phyloP scores from a whole-genome alignment of 2,113 vertebrate genomes.

The Eubucco bourcierii region DNA sequence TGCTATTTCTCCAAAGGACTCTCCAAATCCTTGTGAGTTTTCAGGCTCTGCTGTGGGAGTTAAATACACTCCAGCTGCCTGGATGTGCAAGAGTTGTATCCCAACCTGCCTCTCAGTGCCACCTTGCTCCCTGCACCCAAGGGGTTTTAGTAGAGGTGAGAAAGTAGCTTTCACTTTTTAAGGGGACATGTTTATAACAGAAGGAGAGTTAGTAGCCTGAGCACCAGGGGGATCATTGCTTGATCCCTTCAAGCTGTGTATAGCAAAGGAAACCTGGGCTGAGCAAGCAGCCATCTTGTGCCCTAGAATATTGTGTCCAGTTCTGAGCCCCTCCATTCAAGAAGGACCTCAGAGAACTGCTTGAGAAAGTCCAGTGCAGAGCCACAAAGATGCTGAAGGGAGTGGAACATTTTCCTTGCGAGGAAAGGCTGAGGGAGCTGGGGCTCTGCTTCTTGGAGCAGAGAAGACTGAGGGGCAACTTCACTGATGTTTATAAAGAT shows the following conservation, averaged over 20 bases:
- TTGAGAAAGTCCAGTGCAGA: too few relatives aligned
- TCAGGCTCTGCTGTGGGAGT: rapidly evolving
- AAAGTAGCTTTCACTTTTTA: not conserved
- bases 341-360: too few relatives aligned
- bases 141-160: not conserved
- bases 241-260: not conserved
- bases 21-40: not conserved
- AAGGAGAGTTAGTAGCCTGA: not conserved
- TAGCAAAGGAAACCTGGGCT: not conserved
- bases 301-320: too few relatives aligned
- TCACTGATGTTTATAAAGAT: too few relatives aligned
- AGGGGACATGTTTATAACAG: not conserved
- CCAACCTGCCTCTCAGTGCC: not conserved
- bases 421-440: too few relatives aligned
- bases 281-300: not conserved
- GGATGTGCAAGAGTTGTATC: not conserved
- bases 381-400: too few relatives aligned
- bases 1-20: not conserved
- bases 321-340: too few relatives aligned
- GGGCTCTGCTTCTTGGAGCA: too few relatives aligned
- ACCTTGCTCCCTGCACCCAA: not conserved
- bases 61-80: not conserved
- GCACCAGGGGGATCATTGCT: rapidly evolving
- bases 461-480: too few relatives aligned
- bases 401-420: too few relatives aligned